Conservation (phyloP, 2,888 invertebrate genomes). For the Agelastica alni region DNA sequence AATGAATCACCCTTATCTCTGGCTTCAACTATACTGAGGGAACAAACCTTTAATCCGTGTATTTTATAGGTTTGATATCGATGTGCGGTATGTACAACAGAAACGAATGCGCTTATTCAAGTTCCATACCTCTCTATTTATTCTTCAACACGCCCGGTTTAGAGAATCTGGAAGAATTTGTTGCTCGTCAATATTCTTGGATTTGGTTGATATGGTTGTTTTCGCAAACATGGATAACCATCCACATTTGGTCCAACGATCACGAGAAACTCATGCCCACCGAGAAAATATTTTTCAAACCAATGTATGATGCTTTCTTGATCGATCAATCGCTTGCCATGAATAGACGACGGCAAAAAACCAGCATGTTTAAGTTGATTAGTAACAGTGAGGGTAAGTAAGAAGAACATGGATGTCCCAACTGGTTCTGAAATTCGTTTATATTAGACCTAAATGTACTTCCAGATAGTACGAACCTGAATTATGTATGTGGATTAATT, state of each 20-base stretch:
- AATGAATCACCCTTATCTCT: too few species aligned
- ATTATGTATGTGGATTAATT: too few species aligned
- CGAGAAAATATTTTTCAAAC: conserved; percentile 81
- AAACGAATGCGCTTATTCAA: conserved; percentile 73
- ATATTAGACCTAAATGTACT: too few species aligned
- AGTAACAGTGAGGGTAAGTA: too few species aligned
- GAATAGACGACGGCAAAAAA: conserved; percentile 72
- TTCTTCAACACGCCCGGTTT: conserved; percentile 75
- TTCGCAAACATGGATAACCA: conserved; percentile 85
- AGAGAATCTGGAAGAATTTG: conserved; percentile 60
- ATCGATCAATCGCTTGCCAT: conserved; percentile 84
- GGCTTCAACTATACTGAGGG: too few species aligned
- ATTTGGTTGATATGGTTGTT: conserved; percentile 80
- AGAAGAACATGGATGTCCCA: too few species aligned
- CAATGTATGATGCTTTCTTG: conserved; percentile 81
- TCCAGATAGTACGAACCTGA: too few species aligned
- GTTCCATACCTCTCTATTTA: conserved; percentile 81
- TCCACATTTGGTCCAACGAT: conserved; percentile 83
- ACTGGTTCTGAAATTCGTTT: too few species aligned
- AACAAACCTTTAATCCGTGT: too few species aligned
- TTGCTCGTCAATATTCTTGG: conserved; percentile 70
- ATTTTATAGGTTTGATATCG: conserved; percentile 61
- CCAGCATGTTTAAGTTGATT: too few species aligned
- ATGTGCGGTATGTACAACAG: conserved; percentile 68
- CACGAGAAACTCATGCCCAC: conserved; percentile 83